phyloP scores from a whole-genome alignment of 2,888 invertebrate genomes.

The Fragum sueziense region DNA sequence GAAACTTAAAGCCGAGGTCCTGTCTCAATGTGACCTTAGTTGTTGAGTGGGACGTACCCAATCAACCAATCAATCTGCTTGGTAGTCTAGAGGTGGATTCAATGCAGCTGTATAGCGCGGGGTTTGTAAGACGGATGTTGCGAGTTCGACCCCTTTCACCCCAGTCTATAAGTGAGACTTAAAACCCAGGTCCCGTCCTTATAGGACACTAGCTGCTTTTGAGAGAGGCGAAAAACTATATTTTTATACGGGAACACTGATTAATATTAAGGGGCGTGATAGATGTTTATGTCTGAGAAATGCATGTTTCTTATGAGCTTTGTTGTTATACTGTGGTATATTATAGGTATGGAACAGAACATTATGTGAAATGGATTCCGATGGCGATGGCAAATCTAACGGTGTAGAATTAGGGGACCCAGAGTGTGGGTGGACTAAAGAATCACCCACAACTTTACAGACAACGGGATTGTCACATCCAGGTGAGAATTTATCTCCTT shows the following conservation, averaged over 20 bases:
- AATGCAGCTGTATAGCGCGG: neutral
- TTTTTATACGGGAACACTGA: too few relatives aligned
- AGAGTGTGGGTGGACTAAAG: slow-evolving; percentile 2
- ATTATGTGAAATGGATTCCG: slow-evolving; percentile 12
- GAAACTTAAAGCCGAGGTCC: neutral
- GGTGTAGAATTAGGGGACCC: slow-evolving; percentile 18
- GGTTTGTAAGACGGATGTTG: neutral
- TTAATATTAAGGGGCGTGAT: neutral
- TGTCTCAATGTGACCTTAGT: too few relatives aligned
- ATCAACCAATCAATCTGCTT: neutral
- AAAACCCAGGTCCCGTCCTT: neutral
- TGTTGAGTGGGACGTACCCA: neutral
- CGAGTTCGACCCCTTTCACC: neutral
- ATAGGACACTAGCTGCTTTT: neutral
- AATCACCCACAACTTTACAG: neutral
- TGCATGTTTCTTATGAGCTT: neutral
- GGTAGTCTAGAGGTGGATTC: neutral
- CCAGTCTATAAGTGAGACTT: neutral
- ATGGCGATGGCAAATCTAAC: slow-evolving; percentile 12
- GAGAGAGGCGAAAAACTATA: neutral
- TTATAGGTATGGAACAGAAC: slow-evolving; percentile 15
- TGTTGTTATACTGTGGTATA: neutral
- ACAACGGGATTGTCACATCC: neutral
- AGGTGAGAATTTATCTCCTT: neutral
- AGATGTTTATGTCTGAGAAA: neutral